Conservation (phyloP, 2,113 vertebrate species). For the Rhegmatorhina hoffmannsi region DNA sequence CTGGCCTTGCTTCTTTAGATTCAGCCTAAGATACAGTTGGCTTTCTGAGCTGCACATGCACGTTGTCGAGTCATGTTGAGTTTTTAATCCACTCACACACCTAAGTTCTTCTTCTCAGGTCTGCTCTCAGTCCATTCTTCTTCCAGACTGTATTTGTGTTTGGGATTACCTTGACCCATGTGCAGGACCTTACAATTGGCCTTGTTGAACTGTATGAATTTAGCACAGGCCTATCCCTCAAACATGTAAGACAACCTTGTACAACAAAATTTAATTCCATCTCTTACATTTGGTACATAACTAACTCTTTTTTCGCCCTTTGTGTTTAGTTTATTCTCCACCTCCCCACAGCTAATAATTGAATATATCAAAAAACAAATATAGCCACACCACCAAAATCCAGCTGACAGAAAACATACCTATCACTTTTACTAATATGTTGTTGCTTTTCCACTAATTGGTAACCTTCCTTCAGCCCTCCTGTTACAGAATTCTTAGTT, state of each 20-base stretch:
- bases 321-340: background rate
- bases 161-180: rapidly evolving
- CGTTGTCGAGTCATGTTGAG: rapidly evolving
- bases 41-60: background rate
- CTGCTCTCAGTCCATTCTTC: background rate
- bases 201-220: background rate
- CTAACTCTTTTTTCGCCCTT: background rate
- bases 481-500: background rate
- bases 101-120: background rate
- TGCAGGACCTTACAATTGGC: background rate
- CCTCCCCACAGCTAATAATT: background rate
- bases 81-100: background rate
- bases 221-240: rapidly evolving
- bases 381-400: background rate
- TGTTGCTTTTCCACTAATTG: background rate
- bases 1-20: background rate
- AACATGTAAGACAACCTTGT: background rate
- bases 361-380: background rate
- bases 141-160: background rate
- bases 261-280: background rate
- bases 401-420: background rate
- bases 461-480: background rate
- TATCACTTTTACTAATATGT: rapidly evolving
- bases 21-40: background rate
- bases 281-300: background rate